These are phyloP conservation scores for Marasmarcha lunaedactyla DNA, from an alignment of 2,888 invertebrate species.

Conservation along the genomic window DNA sequence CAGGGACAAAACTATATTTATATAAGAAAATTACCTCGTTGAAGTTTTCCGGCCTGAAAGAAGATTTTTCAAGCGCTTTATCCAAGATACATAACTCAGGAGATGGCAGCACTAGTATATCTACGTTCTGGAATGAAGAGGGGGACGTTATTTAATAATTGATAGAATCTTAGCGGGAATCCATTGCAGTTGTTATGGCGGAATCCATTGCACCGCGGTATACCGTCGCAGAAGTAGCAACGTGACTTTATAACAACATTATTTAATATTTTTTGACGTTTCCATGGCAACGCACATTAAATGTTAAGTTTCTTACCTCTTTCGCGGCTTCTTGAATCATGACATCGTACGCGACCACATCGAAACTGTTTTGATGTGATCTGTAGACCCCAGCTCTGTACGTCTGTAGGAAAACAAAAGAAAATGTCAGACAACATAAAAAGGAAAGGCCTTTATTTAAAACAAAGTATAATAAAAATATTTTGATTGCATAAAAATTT, in stretches of 20 bases:
- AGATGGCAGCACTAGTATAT: conserved; percentile 12
- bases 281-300: too few species aligned
- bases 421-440: conserved; percentile 11
- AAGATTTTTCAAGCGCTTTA: neutral
- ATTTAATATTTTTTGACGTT: too few species aligned
- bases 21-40: conserved; percentile 9
- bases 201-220: too few species aligned
- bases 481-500: too few species aligned
- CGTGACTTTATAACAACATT: too few species aligned
- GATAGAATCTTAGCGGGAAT: too few species aligned
- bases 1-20: too few species aligned
- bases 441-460: conserved; percentile 1
- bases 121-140: conserved; percentile 11
- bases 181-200: too few species aligned
- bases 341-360: conserved; percentile 17
- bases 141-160: neutral
- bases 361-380: conserved; percentile 13
- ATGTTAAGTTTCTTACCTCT: too few species aligned
- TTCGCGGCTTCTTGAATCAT: conserved; percentile 28
- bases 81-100: neutral
- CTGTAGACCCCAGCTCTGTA: conserved; percentile 30
- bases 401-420: conserved; percentile 26
- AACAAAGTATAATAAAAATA: conserved; percentile 1
- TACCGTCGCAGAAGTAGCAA: too few species aligned
- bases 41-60: conserved; percentile 2